phyloP scores from a whole-genome alignment of 1,140 invertebrate species.

The Pentalonia nigronervosa region DNA sequence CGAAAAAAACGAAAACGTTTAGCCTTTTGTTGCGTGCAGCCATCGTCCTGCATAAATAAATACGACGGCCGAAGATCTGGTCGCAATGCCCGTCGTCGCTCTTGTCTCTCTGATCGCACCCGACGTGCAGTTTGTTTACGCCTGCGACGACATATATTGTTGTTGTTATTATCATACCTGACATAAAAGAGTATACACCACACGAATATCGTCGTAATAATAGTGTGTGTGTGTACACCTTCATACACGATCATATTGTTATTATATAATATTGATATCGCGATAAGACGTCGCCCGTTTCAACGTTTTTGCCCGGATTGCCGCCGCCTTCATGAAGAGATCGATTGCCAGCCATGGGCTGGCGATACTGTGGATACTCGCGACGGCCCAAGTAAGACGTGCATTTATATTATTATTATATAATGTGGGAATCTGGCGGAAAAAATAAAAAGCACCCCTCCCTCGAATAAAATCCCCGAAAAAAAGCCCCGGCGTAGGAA shows the following conservation, averaged over 20 bases:
- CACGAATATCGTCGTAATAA: no score
- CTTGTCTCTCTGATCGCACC: neutral
- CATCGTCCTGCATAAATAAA: neutral
- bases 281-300: neutral
- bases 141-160: neutral
- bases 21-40: neutral
- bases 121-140: neutral
- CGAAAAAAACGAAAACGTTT: neutral
- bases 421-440: no score
- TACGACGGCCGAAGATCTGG: neutral
- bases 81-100: neutral
- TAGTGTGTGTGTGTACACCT: no score
- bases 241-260: no score
- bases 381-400: neutral
- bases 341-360: neutral
- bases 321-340: neutral
- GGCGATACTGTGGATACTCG: neutral
- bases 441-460: no score
- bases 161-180: neutral
- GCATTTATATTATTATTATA: neutral
- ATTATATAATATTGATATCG: neutral
- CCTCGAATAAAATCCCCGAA: no score
- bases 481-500: no score
- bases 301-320: neutral
- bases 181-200: no score